Conservation (phyloP, 92 coral and sea anemone species). For the Actinostola sp. region DNA sequence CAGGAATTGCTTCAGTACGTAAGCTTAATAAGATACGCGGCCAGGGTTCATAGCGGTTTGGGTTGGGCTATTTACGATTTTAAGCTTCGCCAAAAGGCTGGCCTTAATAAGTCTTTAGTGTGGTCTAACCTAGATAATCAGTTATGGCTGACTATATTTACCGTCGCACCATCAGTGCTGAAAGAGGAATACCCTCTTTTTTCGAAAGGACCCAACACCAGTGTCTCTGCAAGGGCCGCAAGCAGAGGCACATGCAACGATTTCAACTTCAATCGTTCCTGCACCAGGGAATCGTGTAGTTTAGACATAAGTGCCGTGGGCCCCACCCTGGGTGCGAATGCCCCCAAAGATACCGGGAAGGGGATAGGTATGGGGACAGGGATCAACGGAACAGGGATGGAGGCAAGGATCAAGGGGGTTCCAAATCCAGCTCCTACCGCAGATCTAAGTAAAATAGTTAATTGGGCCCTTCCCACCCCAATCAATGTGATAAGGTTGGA, state of each 20-base stretch:
- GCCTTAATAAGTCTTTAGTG: constrained; percentile 14
- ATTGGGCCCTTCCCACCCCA: constrained; percentile 42
- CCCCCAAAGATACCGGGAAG: too few relatives aligned
- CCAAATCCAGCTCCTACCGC: constrained; percentile 1
- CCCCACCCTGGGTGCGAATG: constrained; percentile 46
- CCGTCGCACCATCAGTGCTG: constrained; percentile 23
- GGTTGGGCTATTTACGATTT: too few relatives aligned
- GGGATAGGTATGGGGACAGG: too few relatives aligned
- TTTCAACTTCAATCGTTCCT: constrained; percentile 22
- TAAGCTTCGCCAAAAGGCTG: constrained; percentile 38
- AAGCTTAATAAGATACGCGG: too few relatives aligned
- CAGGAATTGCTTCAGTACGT: too few relatives aligned
- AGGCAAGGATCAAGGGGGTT: constrained; percentile 9
- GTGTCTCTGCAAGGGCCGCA: constrained; percentile 47
- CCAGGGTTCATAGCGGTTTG: too few relatives aligned
- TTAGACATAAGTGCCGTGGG: constrained; percentile 29
- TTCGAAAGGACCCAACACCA: constrained; percentile 44
- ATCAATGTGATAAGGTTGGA: constrained; percentile 29
- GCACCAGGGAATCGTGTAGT: constrained; percentile 45
- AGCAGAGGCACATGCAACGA: constrained; percentile 28
- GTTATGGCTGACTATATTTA: constrained; percentile 42
- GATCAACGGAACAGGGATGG: constrained; percentile 7
- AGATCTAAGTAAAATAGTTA: neutral
- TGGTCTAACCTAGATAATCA: constrained; percentile 41
- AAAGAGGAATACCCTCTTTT: constrained; percentile 42